Evolutionary conservation across 1,140 invertebrate genomes (phyloP), one percentile per base, ranked within the genome.

Genomic region (Planococcus citri): DNA sequence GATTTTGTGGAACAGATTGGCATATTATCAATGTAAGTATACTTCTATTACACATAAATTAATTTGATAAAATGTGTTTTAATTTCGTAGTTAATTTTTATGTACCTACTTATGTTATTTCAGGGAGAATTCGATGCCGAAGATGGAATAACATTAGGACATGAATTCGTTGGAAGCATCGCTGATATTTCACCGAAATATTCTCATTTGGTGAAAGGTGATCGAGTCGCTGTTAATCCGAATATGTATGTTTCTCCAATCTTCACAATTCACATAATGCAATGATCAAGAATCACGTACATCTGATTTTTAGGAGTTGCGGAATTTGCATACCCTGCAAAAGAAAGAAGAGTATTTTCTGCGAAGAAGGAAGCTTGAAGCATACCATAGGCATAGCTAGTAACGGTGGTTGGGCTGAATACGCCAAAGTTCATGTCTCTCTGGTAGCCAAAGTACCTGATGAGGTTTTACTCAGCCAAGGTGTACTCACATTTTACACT

Each of bases 1-100:
- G 89, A 1, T 84, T 92, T 57, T 92, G 90, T 79, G 90, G 89
- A 0, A 91, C 89, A n/a, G 90, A 92, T 79, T 80, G 92, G 1
- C 89, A 91, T 74, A 89, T 90, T 74, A 79, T 86, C 3, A 81
- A 84, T 75, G 86, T 87, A 79, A 76, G 74, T 75, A 37, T 37
- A 37, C 14, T 37, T 51, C n/a, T 12, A 12, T 33, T 6, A 12
- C 3, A 33, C 12, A 6, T 33, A 33, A 33, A 33, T 33, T 33
- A 33, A 33, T 33, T 6, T 12, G 29, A 33, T 33, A 6, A 33
- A 33, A 33, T 33, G 29, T 12, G 12, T 33, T 33, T 33, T 33
- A 3, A 12, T 12, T 33, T 33, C 4, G 29, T 33, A 6, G 3
- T 33, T 6, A 33, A 12, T 33, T 33, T 33, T 33, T 33, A 51